Percentiles rank a stretch among this genome's conserved stretches.
phyloP scores from a whole-genome alignment of 2,888 invertebrate genomes.

The Drosophila buzzatii region DNA sequence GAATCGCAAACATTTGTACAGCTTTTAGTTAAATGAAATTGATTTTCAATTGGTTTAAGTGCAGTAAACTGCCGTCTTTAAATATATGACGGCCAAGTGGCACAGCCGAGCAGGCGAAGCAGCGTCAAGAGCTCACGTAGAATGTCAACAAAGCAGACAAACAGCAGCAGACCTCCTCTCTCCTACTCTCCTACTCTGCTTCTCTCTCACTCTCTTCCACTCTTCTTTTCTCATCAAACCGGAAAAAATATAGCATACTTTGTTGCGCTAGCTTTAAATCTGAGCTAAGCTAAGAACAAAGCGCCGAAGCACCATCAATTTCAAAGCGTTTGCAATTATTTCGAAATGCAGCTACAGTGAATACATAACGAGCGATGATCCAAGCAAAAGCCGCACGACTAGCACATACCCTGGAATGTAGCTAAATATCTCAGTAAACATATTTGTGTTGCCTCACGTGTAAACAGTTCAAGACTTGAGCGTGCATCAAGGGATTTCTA shows the following conservation, averaged over 20 bases:
- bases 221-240: not conserved
- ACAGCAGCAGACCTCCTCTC: too few relatives aligned
- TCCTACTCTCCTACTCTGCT: not conserved
- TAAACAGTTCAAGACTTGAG: not conserved
- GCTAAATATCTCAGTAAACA: too few relatives aligned
- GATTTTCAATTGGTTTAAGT: conserved; percentile 75
- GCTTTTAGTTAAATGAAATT: conserved; percentile 77
- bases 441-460: not conserved
- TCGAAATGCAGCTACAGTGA: not conserved
- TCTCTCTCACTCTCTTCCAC: too few relatives aligned
- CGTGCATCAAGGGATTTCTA: not conserved
- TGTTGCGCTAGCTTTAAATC: conserved; percentile 26
- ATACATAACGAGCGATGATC: not conserved
- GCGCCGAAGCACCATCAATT: not conserved
- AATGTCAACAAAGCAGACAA: conserved; percentile 6
- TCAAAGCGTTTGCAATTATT: conserved; percentile 9
- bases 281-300: conserved; percentile 3
- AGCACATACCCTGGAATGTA: not conserved
- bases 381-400: not conserved
- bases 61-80: conserved; percentile 40
- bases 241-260: conserved; percentile 28
- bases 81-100: conserved; percentile 8
- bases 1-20: conserved; percentile 60
- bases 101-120: not conserved
- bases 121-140: conserved; percentile 3